Percentiles rank a stretch among this genome's conserved stretches.
phyloP scores from a whole-genome alignment of 2,888 invertebrate species.

The Monopis laevigella region DNA sequence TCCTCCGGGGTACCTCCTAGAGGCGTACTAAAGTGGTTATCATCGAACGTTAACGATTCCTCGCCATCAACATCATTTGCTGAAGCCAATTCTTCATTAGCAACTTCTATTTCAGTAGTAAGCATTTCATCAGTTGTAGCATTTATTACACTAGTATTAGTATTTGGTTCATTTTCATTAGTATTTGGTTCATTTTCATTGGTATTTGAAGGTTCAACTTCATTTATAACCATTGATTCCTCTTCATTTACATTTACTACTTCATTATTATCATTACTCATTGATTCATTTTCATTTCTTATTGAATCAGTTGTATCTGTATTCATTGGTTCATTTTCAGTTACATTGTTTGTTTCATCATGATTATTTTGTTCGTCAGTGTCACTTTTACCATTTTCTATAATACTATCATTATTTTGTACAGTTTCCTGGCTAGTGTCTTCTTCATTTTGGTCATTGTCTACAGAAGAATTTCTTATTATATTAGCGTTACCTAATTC shows the following conservation, averaged over 20 bases:
- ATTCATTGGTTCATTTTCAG: not conserved
- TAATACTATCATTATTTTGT: slow-evolving; percentile 4
- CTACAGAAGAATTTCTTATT: not conserved
- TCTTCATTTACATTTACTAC: not conserved
- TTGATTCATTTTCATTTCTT: not conserved
- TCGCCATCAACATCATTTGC: slow-evolving; percentile 19
- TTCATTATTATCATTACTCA: not conserved
- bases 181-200: too few relatives aligned
- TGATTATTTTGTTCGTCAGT: slow-evolving; percentile 9
- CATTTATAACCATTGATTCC: not conserved
- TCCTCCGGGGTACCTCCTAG: slow-evolving; percentile 38
- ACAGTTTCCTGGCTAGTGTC: not conserved
- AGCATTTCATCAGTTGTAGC: not conserved
- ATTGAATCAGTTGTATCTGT: slow-evolving; percentile 10
- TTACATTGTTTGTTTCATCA: slow-evolving; percentile 13
- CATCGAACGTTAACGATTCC: slow-evolving; percentile 49
- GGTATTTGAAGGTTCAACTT: slow-evolving; percentile 15
- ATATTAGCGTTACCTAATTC: not conserved
- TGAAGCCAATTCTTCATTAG: not conserved
- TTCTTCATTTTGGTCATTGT: not conserved
- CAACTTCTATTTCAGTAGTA: not conserved
- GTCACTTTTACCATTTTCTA: not conserved
- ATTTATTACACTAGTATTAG: not conserved
- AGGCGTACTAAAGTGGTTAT: slow-evolving; percentile 63
- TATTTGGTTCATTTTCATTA: too few relatives aligned